Percentiles rank a stretch among this genome's conserved stretches.
Evolutionary conservation across 64 coral and sea anemone genomes (phyloP).

Genomic region (Montipora efflorescens): DNA sequence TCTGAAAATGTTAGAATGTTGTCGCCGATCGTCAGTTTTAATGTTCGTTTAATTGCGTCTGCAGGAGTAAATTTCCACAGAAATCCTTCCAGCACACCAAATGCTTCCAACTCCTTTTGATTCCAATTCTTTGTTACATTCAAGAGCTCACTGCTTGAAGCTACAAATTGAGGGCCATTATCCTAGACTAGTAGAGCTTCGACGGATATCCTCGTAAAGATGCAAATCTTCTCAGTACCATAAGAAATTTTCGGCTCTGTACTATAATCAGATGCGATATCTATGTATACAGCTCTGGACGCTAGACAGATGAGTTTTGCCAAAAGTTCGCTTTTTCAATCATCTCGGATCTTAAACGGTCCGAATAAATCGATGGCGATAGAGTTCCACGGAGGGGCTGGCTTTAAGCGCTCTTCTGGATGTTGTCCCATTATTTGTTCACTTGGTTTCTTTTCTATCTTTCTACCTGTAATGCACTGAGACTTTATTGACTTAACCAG

Average conservation of each 20-base stretch:
- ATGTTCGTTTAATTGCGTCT: conserved; percentile 22
- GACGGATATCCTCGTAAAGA: conserved; percentile 48
- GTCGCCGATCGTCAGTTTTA: conserved; percentile 13
- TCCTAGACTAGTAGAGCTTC: conserved; percentile 8
- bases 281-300: conserved; percentile 16
- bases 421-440: conserved; percentile 26
- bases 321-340: not conserved
- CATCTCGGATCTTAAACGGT: conserved; percentile 11
- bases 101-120: not conserved
- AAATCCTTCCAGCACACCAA: conserved; percentile 5
- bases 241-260: conserved; percentile 25
- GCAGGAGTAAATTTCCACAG: conserved; percentile 6
- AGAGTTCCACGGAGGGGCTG: not conserved
- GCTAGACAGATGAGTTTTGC: conserved; percentile 38
- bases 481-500: conserved; percentile 51
- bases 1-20: conserved; percentile 26
- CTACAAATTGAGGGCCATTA: conserved; percentile 49
- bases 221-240: conserved; percentile 61
- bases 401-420: not conserved
- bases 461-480: not conserved
- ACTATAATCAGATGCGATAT: conserved; percentile 30
- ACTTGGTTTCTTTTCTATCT: conserved; percentile 1
- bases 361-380: conserved; percentile 8
- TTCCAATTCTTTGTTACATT: not conserved
- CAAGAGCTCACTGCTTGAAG: not conserved